These are phyloP conservation scores for Cathartes aura DNA, from an alignment of 2,113 vertebrate genomes.

Conservation along the genomic window DNA sequence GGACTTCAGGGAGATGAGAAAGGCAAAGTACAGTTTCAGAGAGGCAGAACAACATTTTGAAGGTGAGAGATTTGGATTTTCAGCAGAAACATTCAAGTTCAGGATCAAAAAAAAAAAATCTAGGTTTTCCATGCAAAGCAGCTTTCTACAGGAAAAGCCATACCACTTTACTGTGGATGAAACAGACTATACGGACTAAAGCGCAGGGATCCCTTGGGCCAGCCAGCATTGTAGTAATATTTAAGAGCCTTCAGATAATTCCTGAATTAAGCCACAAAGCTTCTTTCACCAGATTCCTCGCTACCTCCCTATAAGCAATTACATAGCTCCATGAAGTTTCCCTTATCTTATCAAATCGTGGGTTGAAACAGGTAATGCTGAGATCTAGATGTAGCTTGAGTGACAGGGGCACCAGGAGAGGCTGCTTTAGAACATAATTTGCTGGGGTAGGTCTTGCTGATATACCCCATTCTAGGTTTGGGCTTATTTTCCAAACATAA, in stretches of 20 bases:
- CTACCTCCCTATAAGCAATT: not conserved
- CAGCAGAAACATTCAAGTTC: not conserved
- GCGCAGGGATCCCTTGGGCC: not conserved
- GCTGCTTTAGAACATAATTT: not conserved
- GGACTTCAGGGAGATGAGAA: not conserved
- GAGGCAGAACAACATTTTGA: not conserved
- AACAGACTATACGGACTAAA: not conserved
- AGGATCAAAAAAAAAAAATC: not conserved
- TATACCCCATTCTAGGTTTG: fast-evolving
- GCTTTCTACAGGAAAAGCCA: not conserved
- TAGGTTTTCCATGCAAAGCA: not conserved
- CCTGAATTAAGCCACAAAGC: not conserved
- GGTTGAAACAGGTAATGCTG: not conserved
- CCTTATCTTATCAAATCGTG: not conserved
- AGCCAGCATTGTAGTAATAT: not conserved
- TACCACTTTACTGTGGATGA: not conserved
- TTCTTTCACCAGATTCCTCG: not conserved
- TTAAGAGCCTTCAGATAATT: not conserved
- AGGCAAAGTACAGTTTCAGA: not conserved
- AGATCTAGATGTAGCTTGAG: not conserved
- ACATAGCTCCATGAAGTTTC: not conserved
- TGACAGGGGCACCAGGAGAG: not conserved
- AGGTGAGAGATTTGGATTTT: not conserved
- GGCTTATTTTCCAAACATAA: not conserved
- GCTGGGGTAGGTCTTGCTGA: not conserved